phyloP scores from a whole-genome alignment of 2,797 vertebrate species.

The Melanotaenia parkinsoni region DNA sequence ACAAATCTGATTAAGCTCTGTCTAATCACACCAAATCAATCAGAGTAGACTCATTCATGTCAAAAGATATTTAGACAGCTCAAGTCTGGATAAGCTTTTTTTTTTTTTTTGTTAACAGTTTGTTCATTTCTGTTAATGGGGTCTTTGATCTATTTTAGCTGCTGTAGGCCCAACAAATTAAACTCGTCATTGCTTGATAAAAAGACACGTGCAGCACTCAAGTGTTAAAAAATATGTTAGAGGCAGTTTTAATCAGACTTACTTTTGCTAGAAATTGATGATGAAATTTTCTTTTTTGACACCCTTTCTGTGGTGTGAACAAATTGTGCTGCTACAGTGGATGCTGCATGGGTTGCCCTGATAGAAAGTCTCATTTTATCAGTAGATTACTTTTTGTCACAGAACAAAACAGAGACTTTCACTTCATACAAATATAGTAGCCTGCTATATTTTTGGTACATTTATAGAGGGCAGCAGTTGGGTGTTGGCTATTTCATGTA shows the following conservation, averaged over 20 bases:
- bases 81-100: slow-evolving; percentile 25
- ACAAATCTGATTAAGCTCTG: slow-evolving; percentile 36
- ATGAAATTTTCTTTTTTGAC: slow-evolving; percentile 19
- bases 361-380: background rate
- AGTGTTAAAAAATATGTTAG: slow-evolving; percentile 29
- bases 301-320: background rate
- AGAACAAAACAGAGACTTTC: background rate
- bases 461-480: no score
- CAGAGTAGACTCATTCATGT: slow-evolving; percentile 25
- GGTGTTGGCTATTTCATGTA: no score
- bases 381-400: background rate
- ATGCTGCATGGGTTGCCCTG: slow-evolving; percentile 1
- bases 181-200: slow-evolving; percentile 43
- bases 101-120: slow-evolving; percentile 20
- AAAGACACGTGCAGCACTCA: slow-evolving; percentile 30
- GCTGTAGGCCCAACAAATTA: slow-evolving; percentile 47
- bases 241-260: slow-evolving; percentile 32
- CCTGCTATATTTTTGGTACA: no score
- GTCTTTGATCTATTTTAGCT: slow-evolving; percentile 49
- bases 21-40: slow-evolving; percentile 47
- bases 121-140: slow-evolving; percentile 49
- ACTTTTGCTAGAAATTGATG: slow-evolving; percentile 24
- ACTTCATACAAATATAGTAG: no score
- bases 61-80: slow-evolving; percentile 15
- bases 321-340: background rate